Evolutionary conservation across 2,113 vertebrate species (phyloP).

Genomic region (Acrocephalus kingi): DNA sequence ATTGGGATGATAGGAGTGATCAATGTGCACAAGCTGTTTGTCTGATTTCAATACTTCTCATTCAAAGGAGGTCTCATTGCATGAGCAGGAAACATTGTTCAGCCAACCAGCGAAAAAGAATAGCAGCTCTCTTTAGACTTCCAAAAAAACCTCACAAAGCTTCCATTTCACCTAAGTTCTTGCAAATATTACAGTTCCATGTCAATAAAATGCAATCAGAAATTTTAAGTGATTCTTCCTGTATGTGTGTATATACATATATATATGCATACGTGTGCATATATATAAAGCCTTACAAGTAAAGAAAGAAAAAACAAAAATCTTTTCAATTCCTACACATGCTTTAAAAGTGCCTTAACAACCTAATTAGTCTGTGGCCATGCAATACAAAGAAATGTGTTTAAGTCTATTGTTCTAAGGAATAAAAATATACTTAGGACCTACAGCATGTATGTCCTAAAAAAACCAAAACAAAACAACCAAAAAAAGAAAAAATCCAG

Average conservation of each 20-base stretch:
- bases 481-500: too few species aligned
- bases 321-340: not conserved
- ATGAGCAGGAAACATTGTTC: not conserved
- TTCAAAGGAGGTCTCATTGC: not conserved
- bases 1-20: not conserved
- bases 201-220: not conserved
- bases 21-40: not conserved
- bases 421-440: conserved; percentile 2
- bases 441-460: not conserved
- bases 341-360: not conserved
- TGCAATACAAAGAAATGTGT: not conserved
- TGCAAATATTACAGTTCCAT: not conserved
- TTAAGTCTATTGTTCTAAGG: not conserved
- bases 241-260: fast-evolving
- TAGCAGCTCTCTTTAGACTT: not conserved
- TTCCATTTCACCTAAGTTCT: not conserved
- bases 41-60: not conserved
- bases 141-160: fast-evolving
- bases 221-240: not conserved
- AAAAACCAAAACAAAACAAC: not conserved
- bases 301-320: not conserved
- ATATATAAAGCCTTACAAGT: not conserved
- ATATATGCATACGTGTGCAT: fast-evolving
- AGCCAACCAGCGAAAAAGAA: not conserved
- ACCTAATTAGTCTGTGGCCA: not conserved